A percentile compares a stretch with the other conserved stretches of the same genome.
These are phyloP conservation scores for Nebria salina DNA, from an alignment of 2,888 invertebrate species.

Conservation along the genomic window DNA sequence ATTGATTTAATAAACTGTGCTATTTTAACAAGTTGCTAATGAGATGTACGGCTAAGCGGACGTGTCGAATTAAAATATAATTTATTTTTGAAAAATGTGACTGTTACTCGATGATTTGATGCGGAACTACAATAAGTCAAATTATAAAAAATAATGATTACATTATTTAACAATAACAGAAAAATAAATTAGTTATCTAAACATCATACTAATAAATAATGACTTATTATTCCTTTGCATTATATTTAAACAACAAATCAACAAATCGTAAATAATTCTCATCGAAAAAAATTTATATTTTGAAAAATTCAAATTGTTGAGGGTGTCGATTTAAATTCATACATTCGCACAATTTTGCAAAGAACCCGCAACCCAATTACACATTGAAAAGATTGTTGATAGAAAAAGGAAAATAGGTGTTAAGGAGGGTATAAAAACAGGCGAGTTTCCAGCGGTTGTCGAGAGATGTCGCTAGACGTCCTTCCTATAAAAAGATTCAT, in stretches of 20 bases:
- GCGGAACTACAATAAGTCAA: background rate
- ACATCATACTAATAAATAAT: background rate
- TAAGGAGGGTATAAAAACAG: background rate
- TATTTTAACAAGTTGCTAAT: conserved; percentile 17
- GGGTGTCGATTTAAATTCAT: background rate
- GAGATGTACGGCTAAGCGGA: conserved; percentile 29
- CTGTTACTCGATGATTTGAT: background rate
- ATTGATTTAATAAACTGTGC: background rate
- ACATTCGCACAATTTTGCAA: background rate
- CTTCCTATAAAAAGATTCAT: background rate
- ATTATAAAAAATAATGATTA: background rate
- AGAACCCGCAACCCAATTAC: background rate
- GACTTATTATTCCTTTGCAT: background rate
- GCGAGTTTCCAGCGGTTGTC: background rate
- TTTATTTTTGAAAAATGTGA: conserved; percentile 22
- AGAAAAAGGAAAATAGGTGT: background rate
- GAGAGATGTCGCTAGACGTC: background rate
- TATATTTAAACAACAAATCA: background rate
- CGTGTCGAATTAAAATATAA: conserved; percentile 41
- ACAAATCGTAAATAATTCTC: background rate
- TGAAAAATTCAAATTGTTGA: too few species aligned
- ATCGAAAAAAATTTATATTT: too few species aligned
- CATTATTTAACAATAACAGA: background rate
- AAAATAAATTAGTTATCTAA: background rate
- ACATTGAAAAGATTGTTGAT: background rate